phyloP scores from a whole-genome alignment of 2,888 invertebrate genomes.

The Ceriagrion tenellum region DNA sequence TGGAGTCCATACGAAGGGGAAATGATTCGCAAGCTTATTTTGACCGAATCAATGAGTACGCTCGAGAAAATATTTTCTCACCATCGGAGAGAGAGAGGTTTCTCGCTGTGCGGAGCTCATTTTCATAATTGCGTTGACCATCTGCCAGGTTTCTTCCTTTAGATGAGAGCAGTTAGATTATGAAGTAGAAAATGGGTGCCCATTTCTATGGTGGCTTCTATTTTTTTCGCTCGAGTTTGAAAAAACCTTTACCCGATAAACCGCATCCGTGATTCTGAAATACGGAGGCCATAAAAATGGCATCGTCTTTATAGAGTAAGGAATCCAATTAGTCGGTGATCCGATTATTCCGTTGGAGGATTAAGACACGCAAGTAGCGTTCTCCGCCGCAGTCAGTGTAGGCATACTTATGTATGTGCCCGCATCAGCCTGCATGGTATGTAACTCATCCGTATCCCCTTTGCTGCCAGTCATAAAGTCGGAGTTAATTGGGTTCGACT shows the following conservation, averaged over 20 bases:
- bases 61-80: background rate
- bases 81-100: background rate
- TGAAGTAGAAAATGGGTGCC: background rate
- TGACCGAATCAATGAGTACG: background rate
- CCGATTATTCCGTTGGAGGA: background rate
- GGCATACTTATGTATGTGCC: background rate
- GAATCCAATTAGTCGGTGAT: slow-evolving; percentile 32
- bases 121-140: slow-evolving; percentile 19
- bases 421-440: background rate
- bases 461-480: background rate
- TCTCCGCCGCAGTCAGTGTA: background rate
- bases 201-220: background rate
- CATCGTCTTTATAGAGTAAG: slow-evolving; percentile 23
- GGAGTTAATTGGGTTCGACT: slow-evolving; percentile 57
- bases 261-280: slow-evolving; percentile 18
- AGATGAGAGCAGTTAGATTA: background rate
- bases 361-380: background rate
- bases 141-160: background rate
- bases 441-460: background rate
- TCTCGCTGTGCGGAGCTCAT: background rate
- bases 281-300: slow-evolving; percentile 32
- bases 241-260: background rate
- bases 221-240: background rate
- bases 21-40: background rate
- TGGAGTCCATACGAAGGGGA: background rate